Base-by-base conservation (phyloP, 1,140 invertebrate species). In the Penaeus vannamei region DNA sequence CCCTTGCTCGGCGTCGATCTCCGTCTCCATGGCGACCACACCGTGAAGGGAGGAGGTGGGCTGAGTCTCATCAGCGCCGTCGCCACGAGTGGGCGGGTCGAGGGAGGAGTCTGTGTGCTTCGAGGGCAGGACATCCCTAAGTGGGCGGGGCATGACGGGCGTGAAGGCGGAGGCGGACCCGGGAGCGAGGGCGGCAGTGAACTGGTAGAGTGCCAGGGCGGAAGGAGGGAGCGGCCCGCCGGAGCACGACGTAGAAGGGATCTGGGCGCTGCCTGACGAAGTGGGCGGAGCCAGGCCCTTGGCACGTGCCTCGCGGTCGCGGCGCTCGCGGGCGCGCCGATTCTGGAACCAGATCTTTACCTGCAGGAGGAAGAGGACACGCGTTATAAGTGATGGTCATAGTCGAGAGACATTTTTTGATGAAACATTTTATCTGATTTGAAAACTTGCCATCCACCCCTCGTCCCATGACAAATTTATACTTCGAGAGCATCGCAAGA, bases 311-410 rank as follows among this genome's bases (percentile, higher is more conserved):
- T 89, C 87, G 1, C 87, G 69, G 23, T 89, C 96, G 79, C 96
- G 93, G 72, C 96, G 93, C 92, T 96, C 95, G 81, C 96, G 93
- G 0, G 96, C 96, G 84, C 96, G 93, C 84, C 96, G 94, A 93
- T 97, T 97, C 93, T 97, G 96, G 92, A 97, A 96, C 96, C 96
- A 97, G 91, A 96, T 96, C 94, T 96, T 96, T n/a, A 97, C 95
- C 95, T 96, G 92, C 81, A 92, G 93, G 82, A 89, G 81, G 66
- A 8, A 89, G 23, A 72, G 46, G 46, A 23, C 5, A 53, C 46
- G 2, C 7, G 19, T 36, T 72, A 42, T n/a, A 5, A 17, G 53
- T 53, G 53, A 17, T 53, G 53, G 53, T 53, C 53, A 53, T 1
- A 53, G 53, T 17, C 53, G 17, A 53, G 53, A 17, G 53, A 53